Evolutionary conservation across 1,140 invertebrate species (phyloP).

Genomic region (Orius laevigatus): DNA sequence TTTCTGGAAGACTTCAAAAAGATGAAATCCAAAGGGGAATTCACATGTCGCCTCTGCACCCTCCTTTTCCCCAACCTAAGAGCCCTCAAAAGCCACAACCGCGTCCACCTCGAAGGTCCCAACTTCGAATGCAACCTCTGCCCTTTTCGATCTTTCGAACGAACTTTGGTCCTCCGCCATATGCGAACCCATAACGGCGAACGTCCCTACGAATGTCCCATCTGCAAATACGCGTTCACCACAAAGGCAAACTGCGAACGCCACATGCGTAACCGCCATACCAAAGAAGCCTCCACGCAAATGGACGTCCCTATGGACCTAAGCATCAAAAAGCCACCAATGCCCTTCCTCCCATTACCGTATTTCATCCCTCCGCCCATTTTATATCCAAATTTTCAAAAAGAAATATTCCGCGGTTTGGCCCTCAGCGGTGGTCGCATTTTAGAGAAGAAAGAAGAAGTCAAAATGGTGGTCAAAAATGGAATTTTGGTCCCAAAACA

Average conservation of each 20-base stretch:
- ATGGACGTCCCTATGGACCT: slow-evolving; percentile 4
- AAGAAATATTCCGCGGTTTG: slow-evolving; percentile 41
- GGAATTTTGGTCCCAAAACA: slow-evolving; percentile 75
- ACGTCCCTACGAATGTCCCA: slow-evolving; percentile 78
- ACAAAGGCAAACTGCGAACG: slow-evolving; percentile 85
- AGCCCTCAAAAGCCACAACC: slow-evolving; percentile 75
- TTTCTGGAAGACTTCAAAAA: slow-evolving; percentile 62
- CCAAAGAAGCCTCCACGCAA: slow-evolving; percentile 44
- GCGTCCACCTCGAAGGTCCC: slow-evolving; percentile 43
- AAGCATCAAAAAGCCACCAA: slow-evolving; percentile 12
- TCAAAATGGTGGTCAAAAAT: slow-evolving; percentile 82
- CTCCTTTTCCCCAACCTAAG: slow-evolving; percentile 78
- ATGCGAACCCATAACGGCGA: slow-evolving; percentile 92
- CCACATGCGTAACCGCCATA: slow-evolving; percentile 73
- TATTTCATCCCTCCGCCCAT: slow-evolving; percentile 27
- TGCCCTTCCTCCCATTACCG: slow-evolving; percentile 13
- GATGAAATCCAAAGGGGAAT: slow-evolving; percentile 72
- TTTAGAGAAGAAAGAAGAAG: slow-evolving; percentile 32
- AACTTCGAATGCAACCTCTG: slow-evolving; percentile 85
- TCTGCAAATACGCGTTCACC: slow-evolving; percentile 91
- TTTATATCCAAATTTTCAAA: slow-evolving; percentile 41
- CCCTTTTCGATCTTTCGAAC: slow-evolving; percentile 73
- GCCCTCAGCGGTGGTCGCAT: slow-evolving; percentile 44
- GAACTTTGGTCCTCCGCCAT: slow-evolving; percentile 76
- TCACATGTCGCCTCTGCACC: slow-evolving; percentile 71